Evolutionary conservation across 2,888 invertebrate species (phyloP), one percentile per base, ranked within the genome.

Genomic region (Trachelus troglodyta): DNA sequence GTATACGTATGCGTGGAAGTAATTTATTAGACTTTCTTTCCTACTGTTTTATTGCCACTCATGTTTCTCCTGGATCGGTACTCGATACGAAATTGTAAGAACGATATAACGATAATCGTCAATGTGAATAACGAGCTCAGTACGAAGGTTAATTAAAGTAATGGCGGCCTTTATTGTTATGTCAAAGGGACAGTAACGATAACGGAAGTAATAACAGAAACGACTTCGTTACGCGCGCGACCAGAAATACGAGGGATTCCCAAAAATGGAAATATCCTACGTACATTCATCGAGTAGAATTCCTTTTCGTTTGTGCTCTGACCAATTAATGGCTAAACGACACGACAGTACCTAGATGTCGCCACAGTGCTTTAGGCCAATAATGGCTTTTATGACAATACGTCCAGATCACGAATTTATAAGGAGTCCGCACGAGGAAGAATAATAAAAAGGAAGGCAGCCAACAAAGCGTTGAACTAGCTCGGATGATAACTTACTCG

Each of bases 401-500:
- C 9, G 56, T 23, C 9, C 56, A 34, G 4, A 15, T 33, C 3
- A 30, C 33, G 31, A 71, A 71, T 31, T 12, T 33, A 71, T 71
- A 71, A 71, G 12, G 33, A 12, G 9, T 31, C 71, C 15, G 33
- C 33, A 15, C 71, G 11, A 31, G 31, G 0, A 34, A 34, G 12
- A 34, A 34, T 6, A 71, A 33, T 31, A 71, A 71, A 71, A 15
- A 23, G 23, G 15, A 56, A 23, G 2, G 9, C 56, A 34, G 71
- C 12, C 71, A 23, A 71, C 33, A 23, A 81, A 83, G 83, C 81
- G 82, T 84, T 85, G 82, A 85, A 81, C 80, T 80, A 82, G 83
- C 80, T 83, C 84, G 35, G 76, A 71, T 78, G 83, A 83, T 85
- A 85, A 84, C 80, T 82, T 82, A 81, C 78, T 81, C 82, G 83